Evolutionary conservation across 2,113 vertebrate genomes (phyloP).

Genomic region (Chaetodon auriga): DNA sequence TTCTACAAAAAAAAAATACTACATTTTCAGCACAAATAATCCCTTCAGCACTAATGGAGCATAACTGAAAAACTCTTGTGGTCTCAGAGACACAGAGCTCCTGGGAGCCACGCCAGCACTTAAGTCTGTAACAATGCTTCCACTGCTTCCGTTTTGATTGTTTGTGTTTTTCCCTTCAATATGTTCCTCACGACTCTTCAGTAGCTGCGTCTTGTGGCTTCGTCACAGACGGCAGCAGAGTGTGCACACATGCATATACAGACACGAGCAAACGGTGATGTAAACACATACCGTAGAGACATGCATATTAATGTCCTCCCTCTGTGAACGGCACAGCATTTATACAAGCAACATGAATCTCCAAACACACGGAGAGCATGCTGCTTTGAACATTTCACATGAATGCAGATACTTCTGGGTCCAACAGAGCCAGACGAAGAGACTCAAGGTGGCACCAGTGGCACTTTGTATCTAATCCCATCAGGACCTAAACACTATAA

Average conservation of each 20-base stretch:
- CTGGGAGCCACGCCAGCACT: not conserved
- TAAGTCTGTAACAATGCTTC: not conserved
- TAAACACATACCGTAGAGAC: not conserved
- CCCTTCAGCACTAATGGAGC: not conserved
- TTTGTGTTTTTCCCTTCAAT: not conserved
- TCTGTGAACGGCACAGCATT: not conserved
- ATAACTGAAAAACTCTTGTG: not conserved
- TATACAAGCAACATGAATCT: not conserved
- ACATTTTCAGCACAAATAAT: not conserved
- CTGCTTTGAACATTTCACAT: constrained; percentile 12
- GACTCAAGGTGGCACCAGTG: not conserved
- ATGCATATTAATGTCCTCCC: not conserved
- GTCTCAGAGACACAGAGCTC: not conserved
- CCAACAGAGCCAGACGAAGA: not conserved
- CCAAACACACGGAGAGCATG: not conserved
- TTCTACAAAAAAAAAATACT: not conserved
- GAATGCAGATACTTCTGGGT: not conserved
- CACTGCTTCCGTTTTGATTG: not conserved
- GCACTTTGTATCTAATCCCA: constrained; percentile 12
- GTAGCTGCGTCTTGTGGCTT: not conserved
- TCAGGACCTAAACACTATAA: not conserved
- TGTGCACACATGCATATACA: too few relatives aligned
- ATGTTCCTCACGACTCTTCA: not conserved
- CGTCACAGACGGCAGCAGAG: not conserved
- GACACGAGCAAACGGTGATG: not conserved